phyloP scores from a whole-genome alignment of 2,888 invertebrate species.

The Leptopterna dolabrata region DNA sequence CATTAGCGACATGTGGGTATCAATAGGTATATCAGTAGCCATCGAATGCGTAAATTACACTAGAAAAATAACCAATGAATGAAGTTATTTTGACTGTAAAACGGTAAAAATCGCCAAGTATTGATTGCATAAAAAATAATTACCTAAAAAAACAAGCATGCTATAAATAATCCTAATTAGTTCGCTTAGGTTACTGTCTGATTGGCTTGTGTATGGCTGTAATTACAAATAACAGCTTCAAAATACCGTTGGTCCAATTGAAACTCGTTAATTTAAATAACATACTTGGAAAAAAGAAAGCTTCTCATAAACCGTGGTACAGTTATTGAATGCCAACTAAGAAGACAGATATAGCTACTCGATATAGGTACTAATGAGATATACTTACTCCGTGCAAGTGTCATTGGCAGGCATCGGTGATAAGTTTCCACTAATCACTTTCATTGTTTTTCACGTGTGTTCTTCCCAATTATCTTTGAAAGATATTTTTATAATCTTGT shows the following conservation, averaged over 20 bases:
- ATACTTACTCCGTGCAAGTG: too few relatives aligned
- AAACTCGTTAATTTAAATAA: background rate
- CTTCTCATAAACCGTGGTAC: background rate
- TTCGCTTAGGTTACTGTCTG: background rate
- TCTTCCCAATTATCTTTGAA: too few relatives aligned
- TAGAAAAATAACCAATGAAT: background rate
- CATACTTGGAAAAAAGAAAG: background rate
- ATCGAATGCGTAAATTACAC: background rate
- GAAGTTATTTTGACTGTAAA: background rate
- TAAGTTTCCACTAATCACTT: too few relatives aligned
- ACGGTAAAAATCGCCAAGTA: too few relatives aligned
- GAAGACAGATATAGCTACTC: too few relatives aligned
- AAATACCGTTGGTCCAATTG: background rate
- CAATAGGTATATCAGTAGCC: background rate
- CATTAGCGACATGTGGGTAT: too few relatives aligned
- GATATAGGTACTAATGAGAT: too few relatives aligned
- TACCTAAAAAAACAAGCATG: background rate
- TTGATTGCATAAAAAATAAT: too few relatives aligned
- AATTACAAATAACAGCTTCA: background rate
- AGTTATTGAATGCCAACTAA: background rate
- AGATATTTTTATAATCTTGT: too few relatives aligned
- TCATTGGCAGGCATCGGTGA: too few relatives aligned
- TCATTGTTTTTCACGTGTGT: too few relatives aligned
- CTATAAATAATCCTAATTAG: background rate
- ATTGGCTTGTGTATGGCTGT: slow-evolving; percentile 54